A percentile compares a stretch with the other conserved stretches of the same genome.
These are phyloP conservation scores for Coelopa pilipes DNA, from an alignment of 2,888 invertebrate genomes.

Conservation along the genomic window DNA sequence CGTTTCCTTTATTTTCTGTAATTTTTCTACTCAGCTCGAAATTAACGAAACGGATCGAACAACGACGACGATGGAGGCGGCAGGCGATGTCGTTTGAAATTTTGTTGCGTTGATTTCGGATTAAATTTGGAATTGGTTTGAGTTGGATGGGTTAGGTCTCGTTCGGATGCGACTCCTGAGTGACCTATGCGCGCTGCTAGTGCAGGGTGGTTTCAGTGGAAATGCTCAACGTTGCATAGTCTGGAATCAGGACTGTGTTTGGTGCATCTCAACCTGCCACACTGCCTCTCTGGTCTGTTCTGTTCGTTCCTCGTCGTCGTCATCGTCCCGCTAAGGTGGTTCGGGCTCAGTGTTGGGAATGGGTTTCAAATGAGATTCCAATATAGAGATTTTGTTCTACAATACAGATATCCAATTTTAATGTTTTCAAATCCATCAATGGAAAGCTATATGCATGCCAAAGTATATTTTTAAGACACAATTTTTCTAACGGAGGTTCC, in stretches of 20 bases:
- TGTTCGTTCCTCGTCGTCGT: neutral
- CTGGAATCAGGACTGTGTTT: conserved; percentile 21
- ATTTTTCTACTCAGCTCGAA: conserved; percentile 16
- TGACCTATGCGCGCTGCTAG: neutral
- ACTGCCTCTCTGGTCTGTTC: neutral
- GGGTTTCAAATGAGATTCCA: conserved; percentile 28
- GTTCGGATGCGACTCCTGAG: neutral
- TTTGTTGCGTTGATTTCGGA: conserved; percentile 12
- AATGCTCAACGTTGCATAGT: neutral
- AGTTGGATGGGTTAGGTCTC: conserved; percentile 4
- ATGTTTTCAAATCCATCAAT: no score
- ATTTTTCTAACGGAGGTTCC: neutral
- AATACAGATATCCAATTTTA: conserved; percentile 28
- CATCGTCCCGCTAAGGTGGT: conserved; percentile 18
- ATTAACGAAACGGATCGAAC: conserved; percentile 11
- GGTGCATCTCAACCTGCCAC: conserved; percentile 20
- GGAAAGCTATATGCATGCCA: no score
- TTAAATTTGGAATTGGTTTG: neutral
- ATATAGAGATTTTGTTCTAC: conserved; percentile 34
- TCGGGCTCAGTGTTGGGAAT: conserved; percentile 25
- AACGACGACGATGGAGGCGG: neutral
- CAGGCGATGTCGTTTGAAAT: neutral
- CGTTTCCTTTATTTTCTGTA: conserved; percentile 11
- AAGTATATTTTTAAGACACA: neutral
- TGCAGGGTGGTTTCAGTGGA: conserved; percentile 7